A percentile compares a stretch with the other conserved stretches of the same genome.
phyloP scores from a whole-genome alignment of 2,888 invertebrate genomes.

The Mythimna loreyi region DNA sequence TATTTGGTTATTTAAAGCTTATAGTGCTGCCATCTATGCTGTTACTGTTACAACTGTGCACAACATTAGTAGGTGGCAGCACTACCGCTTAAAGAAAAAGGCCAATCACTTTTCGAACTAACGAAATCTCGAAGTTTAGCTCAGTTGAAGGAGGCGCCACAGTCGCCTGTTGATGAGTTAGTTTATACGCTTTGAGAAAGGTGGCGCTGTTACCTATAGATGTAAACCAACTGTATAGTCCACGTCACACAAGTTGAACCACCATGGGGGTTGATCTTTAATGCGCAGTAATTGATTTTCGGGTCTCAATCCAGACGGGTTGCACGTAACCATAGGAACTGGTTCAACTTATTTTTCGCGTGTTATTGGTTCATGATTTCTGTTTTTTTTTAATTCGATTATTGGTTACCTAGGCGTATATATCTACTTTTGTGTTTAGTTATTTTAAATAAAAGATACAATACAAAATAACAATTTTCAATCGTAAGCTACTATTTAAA shows the following conservation, averaged over 20 bases:
- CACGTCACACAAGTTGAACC: too few species aligned
- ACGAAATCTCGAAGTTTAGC: background rate
- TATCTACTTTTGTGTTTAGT: too few species aligned
- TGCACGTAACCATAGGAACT: too few species aligned
- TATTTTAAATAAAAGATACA: too few species aligned
- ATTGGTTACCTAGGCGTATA: background rate
- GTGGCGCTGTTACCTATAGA: slow-evolving; percentile 46
- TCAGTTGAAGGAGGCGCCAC: slow-evolving; percentile 35
- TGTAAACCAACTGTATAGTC: too few species aligned
- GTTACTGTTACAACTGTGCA: background rate
- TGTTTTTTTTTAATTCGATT: background rate
- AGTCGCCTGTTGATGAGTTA: background rate
- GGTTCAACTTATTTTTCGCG: too few species aligned
- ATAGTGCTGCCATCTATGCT: slow-evolving; percentile 58
- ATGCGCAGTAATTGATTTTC: too few species aligned
- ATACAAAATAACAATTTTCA: too few species aligned
- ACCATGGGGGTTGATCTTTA: too few species aligned
- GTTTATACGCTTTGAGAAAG: slow-evolving; percentile 35
- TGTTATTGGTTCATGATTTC: background rate
- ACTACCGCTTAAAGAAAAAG: slow-evolving; percentile 11
- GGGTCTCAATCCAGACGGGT: too few species aligned
- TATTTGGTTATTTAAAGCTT: too few species aligned
- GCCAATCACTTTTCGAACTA: background rate
- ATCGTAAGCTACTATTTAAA: too few species aligned
- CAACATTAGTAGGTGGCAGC: slow-evolving; percentile 39